Percentiles rank a stretch among this genome's conserved stretches.
Evolutionary conservation across 2,888 invertebrate genomes (phyloP).

Genomic region (Ophonus ardosiacus): DNA sequence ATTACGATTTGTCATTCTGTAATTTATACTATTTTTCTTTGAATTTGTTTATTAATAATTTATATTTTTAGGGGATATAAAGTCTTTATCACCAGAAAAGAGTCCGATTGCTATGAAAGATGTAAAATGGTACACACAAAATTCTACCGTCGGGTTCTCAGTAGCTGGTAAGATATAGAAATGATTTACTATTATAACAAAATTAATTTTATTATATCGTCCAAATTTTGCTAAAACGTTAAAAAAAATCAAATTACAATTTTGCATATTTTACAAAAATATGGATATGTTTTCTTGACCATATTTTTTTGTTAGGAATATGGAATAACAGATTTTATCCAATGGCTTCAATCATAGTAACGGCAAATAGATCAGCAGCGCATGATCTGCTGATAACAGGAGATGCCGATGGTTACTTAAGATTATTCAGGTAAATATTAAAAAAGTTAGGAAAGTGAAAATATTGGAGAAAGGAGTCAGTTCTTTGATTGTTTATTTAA

Average conservation of each 20-base stretch:
- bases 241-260: too few relatives aligned
- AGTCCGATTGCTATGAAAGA: constrained; percentile 94
- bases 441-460: too few relatives aligned
- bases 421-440: constrained; percentile 84
- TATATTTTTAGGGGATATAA: constrained; percentile 86
- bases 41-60: not conserved
- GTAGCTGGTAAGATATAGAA: constrained; percentile 82
- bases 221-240: too few relatives aligned
- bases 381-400: constrained; percentile 91
- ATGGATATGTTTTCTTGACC: too few relatives aligned
- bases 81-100: constrained; percentile 90
- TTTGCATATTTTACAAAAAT: too few relatives aligned
- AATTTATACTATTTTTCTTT: constrained; percentile 65
- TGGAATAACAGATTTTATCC: constrained; percentile 95
- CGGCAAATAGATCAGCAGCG: constrained; percentile 88
- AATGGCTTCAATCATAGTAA: constrained; percentile 88
- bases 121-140: constrained; percentile 92
- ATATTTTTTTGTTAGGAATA: constrained; percentile 78
- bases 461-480: too few relatives aligned
- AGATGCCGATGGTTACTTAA: constrained; percentile 92
- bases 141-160: constrained; percentile 91
- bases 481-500: too few relatives aligned
- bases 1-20: constrained; percentile 94
- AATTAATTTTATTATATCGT: not conserved
- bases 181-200: not conserved